Evolutionary conservation across 1,140 invertebrate genomes (phyloP).

Genomic region (Bombus fervidus): DNA sequence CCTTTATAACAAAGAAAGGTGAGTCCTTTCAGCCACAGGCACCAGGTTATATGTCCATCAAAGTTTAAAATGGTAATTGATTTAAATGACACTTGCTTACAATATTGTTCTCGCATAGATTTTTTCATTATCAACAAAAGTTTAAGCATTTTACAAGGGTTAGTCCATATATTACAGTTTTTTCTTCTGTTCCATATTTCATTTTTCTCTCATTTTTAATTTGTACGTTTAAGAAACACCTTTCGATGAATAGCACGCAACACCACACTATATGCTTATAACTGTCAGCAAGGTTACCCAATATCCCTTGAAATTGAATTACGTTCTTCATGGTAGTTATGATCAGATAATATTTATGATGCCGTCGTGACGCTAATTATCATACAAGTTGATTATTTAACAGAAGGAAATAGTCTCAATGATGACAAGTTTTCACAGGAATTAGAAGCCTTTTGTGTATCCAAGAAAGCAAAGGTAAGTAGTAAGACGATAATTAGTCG

Average conservation of each 20-base stretch:
- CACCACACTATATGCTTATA: slow-evolving; percentile 72
- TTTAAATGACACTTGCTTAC: slow-evolving; percentile 77
- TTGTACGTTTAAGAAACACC: slow-evolving; percentile 79
- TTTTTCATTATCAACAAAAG: slow-evolving; percentile 81
- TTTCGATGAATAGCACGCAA: slow-evolving; percentile 76
- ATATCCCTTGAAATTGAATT: slow-evolving; percentile 68
- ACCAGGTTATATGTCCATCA: slow-evolving; percentile 77
- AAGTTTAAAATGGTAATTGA: slow-evolving; percentile 76
- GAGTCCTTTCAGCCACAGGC: slow-evolving; percentile 75
- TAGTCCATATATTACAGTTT: slow-evolving; percentile 75
- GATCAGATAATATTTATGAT: slow-evolving; percentile 76
- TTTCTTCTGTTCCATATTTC: slow-evolving; percentile 63
- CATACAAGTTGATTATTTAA: slow-evolving; percentile 77
- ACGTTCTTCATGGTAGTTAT: slow-evolving; percentile 69
- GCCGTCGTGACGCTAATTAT: slow-evolving; percentile 76
- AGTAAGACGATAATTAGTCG: slow-evolving; percentile 75
- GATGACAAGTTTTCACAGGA: slow-evolving; percentile 65
- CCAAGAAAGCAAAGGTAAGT: slow-evolving; percentile 77
- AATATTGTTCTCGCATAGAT: slow-evolving; percentile 80
- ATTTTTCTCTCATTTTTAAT: slow-evolving; percentile 70
- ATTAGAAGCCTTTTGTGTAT: slow-evolving; percentile 68
- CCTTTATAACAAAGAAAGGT: slow-evolving; percentile 72
- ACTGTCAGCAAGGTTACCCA: slow-evolving; percentile 66
- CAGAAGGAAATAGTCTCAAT: slow-evolving; percentile 66
- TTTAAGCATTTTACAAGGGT: slow-evolving; percentile 80